phyloP scores from a whole-genome alignment of 1,140 invertebrate genomes.

The Megathymus violae region DNA sequence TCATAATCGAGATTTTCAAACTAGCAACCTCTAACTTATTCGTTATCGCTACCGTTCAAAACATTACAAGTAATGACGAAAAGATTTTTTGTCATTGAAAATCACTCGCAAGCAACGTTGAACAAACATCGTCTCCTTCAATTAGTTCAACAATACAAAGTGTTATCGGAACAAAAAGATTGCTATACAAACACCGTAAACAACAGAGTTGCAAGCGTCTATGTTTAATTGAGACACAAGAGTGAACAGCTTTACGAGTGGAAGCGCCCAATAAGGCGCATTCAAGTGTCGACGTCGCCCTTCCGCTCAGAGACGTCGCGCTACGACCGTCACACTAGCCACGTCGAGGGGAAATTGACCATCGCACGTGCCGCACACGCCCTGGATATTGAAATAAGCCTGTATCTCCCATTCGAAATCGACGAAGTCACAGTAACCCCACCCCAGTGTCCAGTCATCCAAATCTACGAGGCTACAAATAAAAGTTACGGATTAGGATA shows the following conservation, averaged over 20 bases:
- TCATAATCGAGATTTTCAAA: no score
- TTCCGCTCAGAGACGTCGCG: conserved; percentile 35
- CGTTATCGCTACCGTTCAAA: no score
- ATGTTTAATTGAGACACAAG: conserved; percentile 34
- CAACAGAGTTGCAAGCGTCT: conserved; percentile 10
- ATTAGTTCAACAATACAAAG: conserved; percentile 15
- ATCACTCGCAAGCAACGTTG: conserved; percentile 1
- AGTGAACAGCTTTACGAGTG: conserved; percentile 43
- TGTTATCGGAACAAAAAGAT: conserved; percentile 19
- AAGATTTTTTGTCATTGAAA: not conserved
- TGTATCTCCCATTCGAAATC: conserved; percentile 16
- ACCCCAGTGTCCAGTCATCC: not conserved
- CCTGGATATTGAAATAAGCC: conserved; percentile 8
- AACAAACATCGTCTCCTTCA: not conserved
- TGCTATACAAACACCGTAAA: conserved; percentile 18
- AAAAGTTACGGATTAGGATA: not conserved
- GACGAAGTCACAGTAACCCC: conserved; percentile 2
- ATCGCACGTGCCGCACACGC: conserved; percentile 50
- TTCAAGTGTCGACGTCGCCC: conserved; percentile 38
- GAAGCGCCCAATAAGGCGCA: conserved; percentile 47
- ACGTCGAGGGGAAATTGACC: conserved; percentile 55
- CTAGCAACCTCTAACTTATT: no score
- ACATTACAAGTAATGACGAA: no score
- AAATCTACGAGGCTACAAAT: not conserved
- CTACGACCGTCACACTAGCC: conserved; percentile 37